Percentiles rank a stretch among this genome's conserved stretches.
Conservation (phyloP, 2,113 vertebrate species). For the Lophura nycthemera region DNA sequence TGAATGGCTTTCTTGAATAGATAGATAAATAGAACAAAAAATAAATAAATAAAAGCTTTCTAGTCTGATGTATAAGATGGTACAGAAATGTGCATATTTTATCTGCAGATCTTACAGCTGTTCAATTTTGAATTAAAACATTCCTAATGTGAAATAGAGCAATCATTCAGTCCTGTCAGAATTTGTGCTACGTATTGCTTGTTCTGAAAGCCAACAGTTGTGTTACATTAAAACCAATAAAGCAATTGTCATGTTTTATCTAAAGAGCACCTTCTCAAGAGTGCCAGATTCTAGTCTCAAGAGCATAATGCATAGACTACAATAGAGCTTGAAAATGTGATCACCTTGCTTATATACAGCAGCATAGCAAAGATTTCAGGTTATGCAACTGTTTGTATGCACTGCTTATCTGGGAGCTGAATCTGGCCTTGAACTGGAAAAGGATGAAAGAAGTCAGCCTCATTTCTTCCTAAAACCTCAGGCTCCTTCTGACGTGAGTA, state of each 20-base stretch:
- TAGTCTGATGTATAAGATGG: neutral
- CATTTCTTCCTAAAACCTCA: slow-evolving; percentile 9
- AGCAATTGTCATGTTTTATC: neutral
- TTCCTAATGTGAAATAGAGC: neutral
- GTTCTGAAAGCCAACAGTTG: neutral
- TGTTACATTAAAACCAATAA: slow-evolving; percentile 11
- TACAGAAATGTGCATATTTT: neutral
- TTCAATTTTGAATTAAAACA: neutral
- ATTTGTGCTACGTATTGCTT: neutral
- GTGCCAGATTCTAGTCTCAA: neutral
- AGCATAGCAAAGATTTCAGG: neutral
- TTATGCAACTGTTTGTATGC: neutral
- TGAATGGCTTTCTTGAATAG: neutral
- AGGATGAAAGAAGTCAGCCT: neutral
- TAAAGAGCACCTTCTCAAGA: neutral
- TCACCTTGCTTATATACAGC: neutral
- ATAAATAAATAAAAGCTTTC: neutral
- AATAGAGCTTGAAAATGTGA: slow-evolving; percentile 5
- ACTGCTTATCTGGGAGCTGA: neutral
- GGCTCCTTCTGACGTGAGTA: neutral
- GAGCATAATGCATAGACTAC: neutral
- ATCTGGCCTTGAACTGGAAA: slow-evolving; percentile 25
- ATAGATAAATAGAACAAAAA: neutral
- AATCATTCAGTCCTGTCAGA: neutral
- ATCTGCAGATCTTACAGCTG: neutral